Base-by-base conservation (phyloP, 2,888 invertebrate species). In the Pharmacophagus antenor region DNA sequence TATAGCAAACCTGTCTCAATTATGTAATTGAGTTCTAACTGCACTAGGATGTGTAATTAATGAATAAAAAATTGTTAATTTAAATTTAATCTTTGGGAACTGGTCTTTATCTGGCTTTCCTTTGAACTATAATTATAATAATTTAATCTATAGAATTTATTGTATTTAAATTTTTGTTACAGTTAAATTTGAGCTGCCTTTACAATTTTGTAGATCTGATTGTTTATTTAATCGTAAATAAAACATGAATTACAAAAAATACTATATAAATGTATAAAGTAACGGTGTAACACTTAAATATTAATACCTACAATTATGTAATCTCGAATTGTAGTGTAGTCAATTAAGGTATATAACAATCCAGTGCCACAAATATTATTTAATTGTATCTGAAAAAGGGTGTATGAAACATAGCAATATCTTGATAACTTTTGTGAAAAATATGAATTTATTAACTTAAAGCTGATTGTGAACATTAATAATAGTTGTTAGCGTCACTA, bases 391-490 rank as follows among this genome's bases (percentile, higher is more conserved):
- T n/a, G 6, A 60, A 51, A 60, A 60, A 60, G 59, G 60, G 60
- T 51, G 21, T 56, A 55, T 44, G 60, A 51, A 60, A 60, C 60
- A 60, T 51, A 60, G 55, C 60, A 60, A 60, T 60, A 60, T 23
- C 49, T 54, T 44, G 41, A 50, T 41, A 51, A 50, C 17, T 51
- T 50, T 50, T 55, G 46, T 44, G 27, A 46, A 56, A 51, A 22
- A 22, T 23, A 52, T 46, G 55, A 55, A 60, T 51, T 60, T 60
- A 60, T 50, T 46, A 47, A 23, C 23, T 18, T 56, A 51, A 60
- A 55, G 37, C 46, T 60, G 25, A 37, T 48, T 54, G 49, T 37
- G 44, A 56, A 50, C n/a, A 37, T 44, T 44, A 18, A 18, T 44
- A 44, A 44, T 37, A 37, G 37, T 37, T 37, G n/a, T 15, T 37